Base-by-base conservation (phyloP, 2,888 invertebrate genomes). In the Mesorhabditis spiculigera region DNA sequence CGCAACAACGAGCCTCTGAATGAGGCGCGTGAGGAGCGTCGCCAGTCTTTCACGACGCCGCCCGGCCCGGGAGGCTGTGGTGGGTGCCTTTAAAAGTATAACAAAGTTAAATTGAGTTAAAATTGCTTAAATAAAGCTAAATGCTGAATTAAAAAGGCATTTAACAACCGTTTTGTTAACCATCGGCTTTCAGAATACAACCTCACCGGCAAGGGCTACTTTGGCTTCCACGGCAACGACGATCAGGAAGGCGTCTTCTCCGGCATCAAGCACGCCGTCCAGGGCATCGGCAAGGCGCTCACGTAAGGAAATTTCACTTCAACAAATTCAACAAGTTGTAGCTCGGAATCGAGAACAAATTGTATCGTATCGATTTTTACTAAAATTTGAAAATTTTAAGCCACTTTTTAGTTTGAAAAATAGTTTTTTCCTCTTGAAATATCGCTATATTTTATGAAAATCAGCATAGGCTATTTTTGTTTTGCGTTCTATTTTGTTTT, bases 301-400 rank as follows among this genome's bases (percentile, higher is more conserved):
- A 50, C n/a, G 58, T 50, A n/a, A 50, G 58, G 8, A n/a, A 50
- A 50, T n/a, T 50, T n/a, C n/a, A 50, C 58, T 50, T 50, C n/a
- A 13, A n/a, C 8, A 50, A 10, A 13, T 50, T 50, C 8, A 50
- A 50, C 58, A 50, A 50, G 58, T 50, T n/a, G n/a, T n/a, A 28
- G 28, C 28, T 28, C 28, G 1, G 28, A 28, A 28, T 28, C 28
- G 28, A 28, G 28, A 28, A 28, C 28, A 28, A 28, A 28, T 28
- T 28, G 28, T 28, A 28, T 28, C 28, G 28, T 28, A 28, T 28
- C 28, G 28, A 28, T 28, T 28, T 28, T 28, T 28, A 28, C 28
- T 28, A 28, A 28, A 28, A 28, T 28, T 28, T 28, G 28, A 28
- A 28, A 28, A 28, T 28, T 28, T 28, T 28, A 28, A 28, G 28